Evolutionary conservation across 1,140 invertebrate species (phyloP).

Genomic region (Armadillidium nasatum): DNA sequence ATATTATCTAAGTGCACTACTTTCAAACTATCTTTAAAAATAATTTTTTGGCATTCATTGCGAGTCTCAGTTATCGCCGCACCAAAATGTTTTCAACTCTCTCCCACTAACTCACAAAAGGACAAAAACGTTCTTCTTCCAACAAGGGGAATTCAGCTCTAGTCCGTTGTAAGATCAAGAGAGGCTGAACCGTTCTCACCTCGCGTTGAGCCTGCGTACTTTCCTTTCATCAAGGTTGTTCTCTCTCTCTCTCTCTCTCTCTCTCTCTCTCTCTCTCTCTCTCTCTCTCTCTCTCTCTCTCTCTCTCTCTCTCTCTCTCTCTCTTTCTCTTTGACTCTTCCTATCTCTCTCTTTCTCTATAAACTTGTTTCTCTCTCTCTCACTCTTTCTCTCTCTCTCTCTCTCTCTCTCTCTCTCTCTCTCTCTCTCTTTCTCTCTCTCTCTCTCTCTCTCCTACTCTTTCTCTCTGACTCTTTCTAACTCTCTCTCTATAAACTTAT

Average conservation of each 20-base stretch:
- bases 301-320: no score
- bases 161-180: background rate
- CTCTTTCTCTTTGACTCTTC: no score
- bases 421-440: no score
- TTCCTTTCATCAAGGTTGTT: background rate
- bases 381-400: no score
- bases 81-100: background rate
- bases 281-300: no score
- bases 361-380: no score
- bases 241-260: background rate
- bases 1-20: background rate
- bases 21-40: background rate
- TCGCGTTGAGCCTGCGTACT: conserved; percentile 5
- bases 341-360: no score
- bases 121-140: background rate
- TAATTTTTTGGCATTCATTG: background rate
- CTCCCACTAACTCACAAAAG: background rate
- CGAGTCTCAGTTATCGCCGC: background rate
- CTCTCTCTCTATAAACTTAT: no score
- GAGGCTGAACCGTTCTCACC: conserved; percentile 4
- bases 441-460: no score
- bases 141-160: background rate
- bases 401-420: no score
- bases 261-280: conserved; percentile 7
- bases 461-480: no score